Conservation (phyloP, 2,888 invertebrate genomes). For the Hedychridium roseum region DNA sequence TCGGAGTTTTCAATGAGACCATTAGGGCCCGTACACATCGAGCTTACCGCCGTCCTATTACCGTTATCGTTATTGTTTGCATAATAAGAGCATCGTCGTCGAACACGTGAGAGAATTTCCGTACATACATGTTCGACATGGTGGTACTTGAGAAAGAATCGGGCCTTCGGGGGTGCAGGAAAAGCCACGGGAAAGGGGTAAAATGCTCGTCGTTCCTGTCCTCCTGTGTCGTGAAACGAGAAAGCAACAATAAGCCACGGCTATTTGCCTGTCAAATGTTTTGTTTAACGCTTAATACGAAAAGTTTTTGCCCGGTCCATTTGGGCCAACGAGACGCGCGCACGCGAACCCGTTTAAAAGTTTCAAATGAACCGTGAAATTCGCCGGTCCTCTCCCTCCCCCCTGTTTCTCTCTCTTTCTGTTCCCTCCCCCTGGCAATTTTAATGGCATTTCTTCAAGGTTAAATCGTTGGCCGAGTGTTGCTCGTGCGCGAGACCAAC, state of each 20-base stretch:
- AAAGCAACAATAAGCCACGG: not conserved
- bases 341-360: conserved; percentile 40
- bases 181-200: too few relatives aligned
- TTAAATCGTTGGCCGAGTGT: conserved; percentile 18
- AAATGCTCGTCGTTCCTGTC: too few relatives aligned
- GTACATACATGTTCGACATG: too few relatives aligned
- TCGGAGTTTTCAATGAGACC: too few relatives aligned
- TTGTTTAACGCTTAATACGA: conserved; percentile 41
- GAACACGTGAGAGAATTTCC: too few relatives aligned
- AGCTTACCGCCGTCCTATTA: too few relatives aligned
- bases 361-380: conserved; percentile 56
- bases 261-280: conserved; percentile 36
- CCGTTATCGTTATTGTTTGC: too few relatives aligned
- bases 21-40: too few relatives aligned
- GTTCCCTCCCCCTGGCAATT: conserved; percentile 23
- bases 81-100: too few relatives aligned
- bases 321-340: conserved; percentile 23
- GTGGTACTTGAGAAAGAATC: too few relatives aligned
- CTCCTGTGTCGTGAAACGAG: conserved; percentile 10
- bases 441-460: conserved; percentile 26
- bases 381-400: conserved; percentile 30
- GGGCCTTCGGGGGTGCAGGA: too few relatives aligned
- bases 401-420: conserved; percentile 9
- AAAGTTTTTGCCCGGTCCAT: conserved; percentile 38
- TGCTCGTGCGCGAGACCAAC: conserved; percentile 23